phyloP scores from a whole-genome alignment of 2,888 invertebrate genomes.

The Ichneumoninae sp. region DNA sequence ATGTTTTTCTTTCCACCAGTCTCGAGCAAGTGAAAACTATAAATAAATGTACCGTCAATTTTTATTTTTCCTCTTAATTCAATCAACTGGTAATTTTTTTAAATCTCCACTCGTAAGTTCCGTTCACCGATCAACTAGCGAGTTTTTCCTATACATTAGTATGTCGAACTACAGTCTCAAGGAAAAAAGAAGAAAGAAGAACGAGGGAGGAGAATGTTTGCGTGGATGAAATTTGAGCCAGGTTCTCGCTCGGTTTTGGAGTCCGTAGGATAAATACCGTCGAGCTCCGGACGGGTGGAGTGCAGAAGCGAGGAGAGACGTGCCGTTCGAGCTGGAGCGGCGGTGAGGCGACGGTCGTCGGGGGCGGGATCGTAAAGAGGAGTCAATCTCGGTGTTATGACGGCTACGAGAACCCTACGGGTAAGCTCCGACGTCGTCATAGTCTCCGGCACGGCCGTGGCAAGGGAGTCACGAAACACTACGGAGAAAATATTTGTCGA shows the following conservation, averaged over 20 bases:
- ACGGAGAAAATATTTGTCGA: constrained; percentile 56
- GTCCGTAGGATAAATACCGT: constrained; percentile 34
- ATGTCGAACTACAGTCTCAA: not conserved
- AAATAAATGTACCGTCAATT: not conserved
- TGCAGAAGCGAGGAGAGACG: constrained; percentile 22
- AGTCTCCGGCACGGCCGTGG: not conserved
- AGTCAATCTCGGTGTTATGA: constrained; percentile 66
- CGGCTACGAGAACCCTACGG: constrained; percentile 37
- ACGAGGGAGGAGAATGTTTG: constrained; percentile 18
- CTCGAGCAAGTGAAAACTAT: not conserved
- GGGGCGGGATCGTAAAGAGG: constrained; percentile 54
- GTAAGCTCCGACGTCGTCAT: constrained; percentile 28
- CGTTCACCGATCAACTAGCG: not conserved
- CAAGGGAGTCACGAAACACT: constrained; percentile 15
- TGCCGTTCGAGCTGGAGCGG: constrained; percentile 9
- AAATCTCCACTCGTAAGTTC: not conserved
- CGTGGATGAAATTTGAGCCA: constrained; percentile 36
- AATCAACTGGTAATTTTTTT: too few relatives aligned
- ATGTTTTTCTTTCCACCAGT: not conserved
- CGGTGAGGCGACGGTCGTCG: constrained; percentile 20
- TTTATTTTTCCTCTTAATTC: too few relatives aligned
- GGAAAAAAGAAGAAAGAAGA: not conserved
- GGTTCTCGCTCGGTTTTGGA: constrained; percentile 28
- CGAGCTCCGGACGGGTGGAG: constrained; percentile 14
- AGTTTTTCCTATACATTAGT: not conserved